A percentile compares a stretch with the other conserved stretches of the same genome.
These are phyloP conservation scores for Drosophila bipectinata DNA, from an alignment of 1,140 invertebrate species.

Conservation along the genomic window DNA sequence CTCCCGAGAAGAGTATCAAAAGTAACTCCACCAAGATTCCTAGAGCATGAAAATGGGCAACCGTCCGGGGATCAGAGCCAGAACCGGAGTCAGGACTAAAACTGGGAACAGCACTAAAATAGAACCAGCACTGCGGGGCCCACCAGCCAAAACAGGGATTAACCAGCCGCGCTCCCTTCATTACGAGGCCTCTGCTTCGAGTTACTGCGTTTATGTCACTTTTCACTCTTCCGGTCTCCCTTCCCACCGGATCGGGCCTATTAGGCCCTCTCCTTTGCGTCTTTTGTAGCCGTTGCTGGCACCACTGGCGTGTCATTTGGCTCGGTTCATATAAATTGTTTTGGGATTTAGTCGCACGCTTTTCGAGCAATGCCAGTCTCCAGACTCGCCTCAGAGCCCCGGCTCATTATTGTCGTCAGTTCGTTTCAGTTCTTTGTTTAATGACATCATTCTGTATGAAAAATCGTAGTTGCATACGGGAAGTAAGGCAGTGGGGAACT, in stretches of 20 bases:
- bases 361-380: constrained; percentile 43
- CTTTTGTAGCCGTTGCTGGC: constrained; percentile 18
- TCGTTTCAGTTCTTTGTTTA: constrained; percentile 75
- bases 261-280: constrained; percentile 8
- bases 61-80: neutral
- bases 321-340: constrained; percentile 73
- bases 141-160: constrained; percentile 20
- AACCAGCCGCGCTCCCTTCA: constrained; percentile 47
- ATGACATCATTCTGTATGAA: constrained; percentile 79
- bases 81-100: neutral
- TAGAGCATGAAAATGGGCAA: neutral
- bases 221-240: constrained; percentile 35
- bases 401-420: constrained; percentile 76
- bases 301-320: constrained; percentile 53
- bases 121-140: neutral
- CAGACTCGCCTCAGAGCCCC: constrained; percentile 33
- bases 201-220: constrained; percentile 70
- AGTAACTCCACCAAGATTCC: neutral
- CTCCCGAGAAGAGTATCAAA: constrained; percentile 13
- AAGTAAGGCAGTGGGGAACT: neutral
- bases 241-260: constrained; percentile 2
- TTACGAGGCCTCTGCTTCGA: constrained; percentile 47
- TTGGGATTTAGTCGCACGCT: constrained; percentile 72
- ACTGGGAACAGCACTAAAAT: neutral
- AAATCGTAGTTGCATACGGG: constrained; percentile 69